Percentiles rank a stretch among this genome's conserved stretches.
These are phyloP conservation scores for Phrynocephalus vlangalii DNA, from an alignment of 2,797 vertebrate species.

Conservation along the genomic window DNA sequence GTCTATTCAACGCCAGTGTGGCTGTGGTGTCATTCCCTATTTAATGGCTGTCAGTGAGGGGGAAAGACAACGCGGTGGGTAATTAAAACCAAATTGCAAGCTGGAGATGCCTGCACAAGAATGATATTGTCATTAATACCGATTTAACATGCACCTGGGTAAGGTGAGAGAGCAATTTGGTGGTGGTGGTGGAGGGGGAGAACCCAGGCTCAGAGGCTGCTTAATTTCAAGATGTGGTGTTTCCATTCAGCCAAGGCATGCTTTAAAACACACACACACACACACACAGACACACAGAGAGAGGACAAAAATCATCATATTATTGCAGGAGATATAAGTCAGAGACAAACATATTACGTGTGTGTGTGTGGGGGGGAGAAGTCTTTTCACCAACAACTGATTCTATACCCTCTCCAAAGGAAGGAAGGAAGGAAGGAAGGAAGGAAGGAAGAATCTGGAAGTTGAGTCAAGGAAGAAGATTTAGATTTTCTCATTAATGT, in stretches of 20 bases:
- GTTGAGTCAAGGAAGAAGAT: no score
- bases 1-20: conserved; percentile 71
- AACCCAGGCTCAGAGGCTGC: conserved; percentile 71
- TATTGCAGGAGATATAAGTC: conserved; percentile 79
- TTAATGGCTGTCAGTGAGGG: conserved; percentile 93
- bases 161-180: conserved; percentile 80
- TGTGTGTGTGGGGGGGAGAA: conserved; percentile 57
- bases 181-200: conserved; percentile 67
- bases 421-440: conserved; percentile 22
- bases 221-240: conserved; percentile 79
- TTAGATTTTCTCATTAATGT: conserved; percentile 33
- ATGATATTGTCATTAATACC: conserved; percentile 91
- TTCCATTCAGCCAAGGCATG: conserved; percentile 73
- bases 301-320: conserved; percentile 79
- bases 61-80: conserved; percentile 91
- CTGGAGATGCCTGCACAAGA: conserved; percentile 92
- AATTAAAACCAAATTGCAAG: conserved; percentile 96
- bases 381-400: conserved; percentile 28
- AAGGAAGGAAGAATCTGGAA: conserved; percentile 6
- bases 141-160: conserved; percentile 90
- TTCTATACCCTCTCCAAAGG: conserved; percentile 55
- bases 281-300: conserved; percentile 46
- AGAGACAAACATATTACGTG: conserved; percentile 79
- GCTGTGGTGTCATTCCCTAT: conserved; percentile 87
- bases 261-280: neutral